Evolutionary conservation across 2,797 vertebrate genomes (phyloP), one percentile per base, ranked within the genome.

Genomic region (Margarornis squamiger): DNA sequence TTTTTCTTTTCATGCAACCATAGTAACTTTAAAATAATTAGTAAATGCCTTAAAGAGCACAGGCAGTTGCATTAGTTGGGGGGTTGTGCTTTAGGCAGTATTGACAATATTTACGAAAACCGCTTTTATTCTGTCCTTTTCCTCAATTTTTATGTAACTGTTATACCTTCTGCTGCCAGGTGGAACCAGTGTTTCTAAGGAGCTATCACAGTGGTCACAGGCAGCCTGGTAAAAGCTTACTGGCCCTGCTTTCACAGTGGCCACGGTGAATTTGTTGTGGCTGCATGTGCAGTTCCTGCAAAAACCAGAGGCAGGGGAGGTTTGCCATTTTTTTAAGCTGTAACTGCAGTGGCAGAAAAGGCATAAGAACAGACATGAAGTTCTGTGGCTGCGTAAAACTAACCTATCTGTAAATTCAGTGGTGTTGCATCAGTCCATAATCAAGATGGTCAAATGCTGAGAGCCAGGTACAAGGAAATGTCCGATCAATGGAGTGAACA

Each of bases 371-470:
- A 55, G 34, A 17, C 0, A 1, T 6, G 17, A 59, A 15, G 32
- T 58, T 63, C 48, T 81, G 0, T 46, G 41, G 38, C 45, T 72
- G 22, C 41, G 68, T 83, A 45, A 68, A 61, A 41, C 12, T n/a
- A 26, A 10, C 32, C n/a, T 30, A 32, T 14, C 52, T 83, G 36
- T 80, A 62, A 61, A 66, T 65, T 52, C 32, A 32, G 32, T 16
- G 14, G 4, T 45, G 14, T 34, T 75, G 7, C 41, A 20, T 74
- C 0, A 0, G 10, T 79, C 20, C 2, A 0, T 46, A 20, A 16
- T 23, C 17, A 74, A 18, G 27, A 32, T 46, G 27, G 36, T 39
- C 27, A 38, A 58, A 61, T 2, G 2, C 30, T 49, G 62, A 65
- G 41, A 90, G 19, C 19, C 30, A 34, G 18, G 34, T 51, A 27